Base-by-base conservation (phyloP, 2,797 vertebrate genomes). In the Chloroceryle inda region DNA sequence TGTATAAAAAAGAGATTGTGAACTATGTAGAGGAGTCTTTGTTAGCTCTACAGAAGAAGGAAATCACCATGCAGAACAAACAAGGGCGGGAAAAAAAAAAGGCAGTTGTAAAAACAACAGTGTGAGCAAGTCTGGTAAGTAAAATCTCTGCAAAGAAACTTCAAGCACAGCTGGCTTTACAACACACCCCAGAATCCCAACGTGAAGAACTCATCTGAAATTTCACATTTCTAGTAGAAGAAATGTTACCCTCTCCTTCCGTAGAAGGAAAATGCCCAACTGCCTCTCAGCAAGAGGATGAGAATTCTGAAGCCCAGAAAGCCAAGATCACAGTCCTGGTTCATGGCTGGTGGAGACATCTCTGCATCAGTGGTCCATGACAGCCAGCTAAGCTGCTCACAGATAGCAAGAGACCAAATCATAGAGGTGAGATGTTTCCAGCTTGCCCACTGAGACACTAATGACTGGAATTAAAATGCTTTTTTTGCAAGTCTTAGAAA, bases 251-350 rank as follows among this genome's bases (percentile, higher is more conserved):
- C 11, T 31, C 31, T 55, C 26, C 13, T 38, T 42, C 61, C 31
- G 42, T 22, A 40, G 37, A 35, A 2, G 26, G 15, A 19, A 49
- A 62, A 50, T 0, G 1, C 2, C 15, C 22, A 56, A 13, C 10
- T 14, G 5, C 11, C 19, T 45, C 80, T 67, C 58, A 71, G n/a
- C 21, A 52, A 17, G 3, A 20, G 17, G 24, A 6, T 29, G 27
- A 31, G 52, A 53, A 53, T 31, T 53, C 52, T 4, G 35, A 74
- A 62, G 52, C 19, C 26, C 49, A 33, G 38, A 53, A 69, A 4
- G 13, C 44, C 21, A 33, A 71, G 21, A 66, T 66, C 13, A 6
- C 42, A 18, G 10, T 14, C 29, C 47, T 40, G 29, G 24, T 42
- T 67, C 37, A 61, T 37, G 44, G n/a, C 42, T 40, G 17, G 13